Base-by-base conservation (phyloP, 2,113 vertebrate species). In the Oxyruncus cristatus region DNA sequence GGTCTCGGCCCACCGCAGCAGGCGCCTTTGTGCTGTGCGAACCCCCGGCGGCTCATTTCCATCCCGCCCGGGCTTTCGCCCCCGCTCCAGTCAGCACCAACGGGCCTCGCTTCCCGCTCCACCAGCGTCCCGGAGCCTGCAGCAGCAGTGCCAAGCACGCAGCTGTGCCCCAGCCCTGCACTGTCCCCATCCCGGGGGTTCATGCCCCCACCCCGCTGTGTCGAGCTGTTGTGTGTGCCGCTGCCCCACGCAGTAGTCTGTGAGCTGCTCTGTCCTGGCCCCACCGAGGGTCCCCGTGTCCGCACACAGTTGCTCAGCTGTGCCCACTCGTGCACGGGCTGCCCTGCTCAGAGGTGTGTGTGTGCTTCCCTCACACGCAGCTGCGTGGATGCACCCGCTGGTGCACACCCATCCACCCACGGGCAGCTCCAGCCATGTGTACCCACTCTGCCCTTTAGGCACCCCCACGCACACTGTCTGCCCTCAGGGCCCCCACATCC, bases 41-140 rank as follows among this genome's bases (percentile, higher is more conserved):
- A 93, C 90, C 77, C 88, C 93, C 33, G 59, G 93, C 85, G 93
- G 32, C 95, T 97, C 95, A 97, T 97, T 97, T 97, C 96, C 96
- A 97, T 97, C 86, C 77, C 9, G 46, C 76, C 85, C 58, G 65
- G 93, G 91, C 35, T 3, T 67, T 87, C 4, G 13, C 85, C 68
- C 68, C 52, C 11, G 7, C 5, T 96, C 79, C 93, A 95, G 96
- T 97, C 91, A 77, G 71, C 0, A 2, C 55, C 9, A 11, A 11
- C 23, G 6, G 20, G 49, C 56, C 82, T 15, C 0, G 11, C 42
- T 92, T 44, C 33, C 35, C 1, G 3, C 77, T 59, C 72, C 8
- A 4, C 5, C 23, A 1, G 65, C 21, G 5, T 59, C 49, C 78
- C 17, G 14, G 37, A 61, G 66, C 55, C 52, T 3, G 46, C 46